A percentile compares a stretch with the other conserved stretches of the same genome.
Conservation (phyloP, 2,888 invertebrate species). For the Tenodera sinensis region DNA sequence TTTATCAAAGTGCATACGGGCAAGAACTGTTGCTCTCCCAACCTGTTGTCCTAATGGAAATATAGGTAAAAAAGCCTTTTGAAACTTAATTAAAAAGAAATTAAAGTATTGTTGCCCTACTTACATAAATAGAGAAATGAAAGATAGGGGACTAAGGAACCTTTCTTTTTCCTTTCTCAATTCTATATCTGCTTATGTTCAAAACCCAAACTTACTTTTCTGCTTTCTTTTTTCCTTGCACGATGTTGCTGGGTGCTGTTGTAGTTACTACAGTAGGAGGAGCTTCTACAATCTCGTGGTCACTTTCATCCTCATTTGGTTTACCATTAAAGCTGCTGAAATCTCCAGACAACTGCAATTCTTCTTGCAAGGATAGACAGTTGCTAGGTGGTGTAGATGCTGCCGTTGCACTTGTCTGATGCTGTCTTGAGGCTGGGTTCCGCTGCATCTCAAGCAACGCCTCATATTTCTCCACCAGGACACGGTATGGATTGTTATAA, state of each 20-base stretch:
- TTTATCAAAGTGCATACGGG: too few relatives aligned
- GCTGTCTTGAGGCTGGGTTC: conserved; percentile 48
- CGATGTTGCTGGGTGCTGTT: background rate
- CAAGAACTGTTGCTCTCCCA: too few relatives aligned
- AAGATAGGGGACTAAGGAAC: too few relatives aligned
- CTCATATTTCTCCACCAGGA: conserved; percentile 81
- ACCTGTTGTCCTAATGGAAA: too few relatives aligned
- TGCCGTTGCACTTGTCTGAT: conserved; percentile 36
- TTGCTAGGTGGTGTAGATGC: conserved; percentile 38
- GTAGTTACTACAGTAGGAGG: background rate
- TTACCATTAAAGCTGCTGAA: conserved; percentile 55
- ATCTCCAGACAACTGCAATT: conserved; percentile 70
- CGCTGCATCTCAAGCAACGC: conserved; percentile 74
- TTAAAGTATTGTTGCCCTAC: too few relatives aligned
- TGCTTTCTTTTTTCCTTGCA: background rate
- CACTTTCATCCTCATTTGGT: conserved; percentile 24
- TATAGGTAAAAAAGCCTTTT: too few relatives aligned
- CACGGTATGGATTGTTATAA: conserved; percentile 67
- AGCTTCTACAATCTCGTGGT: conserved; percentile 20
- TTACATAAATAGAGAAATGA: too few relatives aligned
- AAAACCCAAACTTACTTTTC: background rate
- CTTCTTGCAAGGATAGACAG: conserved; percentile 60
- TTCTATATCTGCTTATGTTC: too few relatives aligned
- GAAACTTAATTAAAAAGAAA: too few relatives aligned
- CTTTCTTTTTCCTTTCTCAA: too few relatives aligned